Base-by-base conservation (phyloP, 2,888 invertebrate genomes). In the Phrixothrix hirtus region DNA sequence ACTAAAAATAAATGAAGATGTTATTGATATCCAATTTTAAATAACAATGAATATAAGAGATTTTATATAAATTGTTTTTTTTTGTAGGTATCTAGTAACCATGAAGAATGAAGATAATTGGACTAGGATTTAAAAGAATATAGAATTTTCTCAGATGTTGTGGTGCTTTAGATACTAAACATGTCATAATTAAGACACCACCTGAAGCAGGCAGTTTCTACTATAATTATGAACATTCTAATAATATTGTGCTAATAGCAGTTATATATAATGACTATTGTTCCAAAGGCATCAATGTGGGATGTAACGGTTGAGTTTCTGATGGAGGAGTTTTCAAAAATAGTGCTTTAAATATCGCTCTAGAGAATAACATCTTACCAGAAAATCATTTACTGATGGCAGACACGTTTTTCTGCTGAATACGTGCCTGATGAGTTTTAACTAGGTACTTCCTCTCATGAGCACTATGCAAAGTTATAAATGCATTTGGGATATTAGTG, bases 161-260 rank as follows among this genome's bases (percentile, higher is more conserved):
- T 31, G 11, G 31, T 3, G 31, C 31, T 3, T 2, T 31, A 3
- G 31, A 31, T 12, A 26, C n/a, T 4, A 38, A 38, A 12, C 25
- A 25, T 12, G 12, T 21, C 7, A 7, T 12, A 2, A 38, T 38
- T 17, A 38, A 38, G 12, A 26, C 38, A 10, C 38, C 38, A 2
- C 12, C 6, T 2, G 39, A 39, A 10, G n/a, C 27, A 26, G 39
- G 39, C 12, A 39, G 39, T 29, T 39, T 39, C 5, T 29, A 26
- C 15, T 39, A 29, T 14, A 64, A 63, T 51, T 64, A 62, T 41
- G 62, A 64, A 45, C 50, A 41, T 7, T 14, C 27, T 2, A 58
- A 60, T 30, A 58, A 60, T 32, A 42, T 62, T 47, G 57, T 63
- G 11, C 36, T 65, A 29, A 48, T 65, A 47, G 61, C 58, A 16